A percentile compares a stretch with the other conserved stretches of the same genome.
Evolutionary conservation across 2,888 invertebrate genomes (phyloP).

Genomic region (Pristionchus exspectatus): DNA sequence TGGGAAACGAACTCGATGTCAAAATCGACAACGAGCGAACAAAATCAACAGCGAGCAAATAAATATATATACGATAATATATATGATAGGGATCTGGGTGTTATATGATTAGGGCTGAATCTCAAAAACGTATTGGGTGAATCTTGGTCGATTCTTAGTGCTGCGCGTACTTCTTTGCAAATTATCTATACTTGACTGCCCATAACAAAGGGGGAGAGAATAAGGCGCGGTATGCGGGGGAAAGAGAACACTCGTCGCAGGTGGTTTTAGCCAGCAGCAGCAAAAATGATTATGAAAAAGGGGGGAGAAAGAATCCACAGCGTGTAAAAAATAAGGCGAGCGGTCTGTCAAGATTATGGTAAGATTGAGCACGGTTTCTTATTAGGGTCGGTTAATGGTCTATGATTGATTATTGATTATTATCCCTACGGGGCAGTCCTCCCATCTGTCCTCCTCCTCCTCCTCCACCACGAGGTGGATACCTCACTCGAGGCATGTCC

Average conservation of each 20-base stretch:
- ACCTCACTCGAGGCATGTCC: constrained; percentile 49
- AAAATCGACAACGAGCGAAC: not conserved
- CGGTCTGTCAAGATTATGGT: constrained; percentile 11
- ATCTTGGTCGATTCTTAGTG: not conserved
- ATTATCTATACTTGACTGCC: constrained; percentile 28
- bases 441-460: constrained; percentile 25
- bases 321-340: not conserved
- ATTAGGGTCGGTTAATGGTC: not conserved
- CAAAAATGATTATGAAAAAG: constrained; percentile 20
- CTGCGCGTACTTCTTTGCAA: constrained; percentile 14
- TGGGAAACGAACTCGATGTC: not conserved
- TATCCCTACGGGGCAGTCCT: constrained; percentile 38
- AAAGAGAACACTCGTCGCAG: constrained; percentile 15
- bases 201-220: not conserved
- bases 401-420: not conserved
- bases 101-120: constrained; percentile 27
- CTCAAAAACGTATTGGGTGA: not conserved
- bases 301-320: not conserved
- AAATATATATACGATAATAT: constrained; percentile 6
- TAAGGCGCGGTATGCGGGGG: constrained; percentile 27
- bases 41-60: constrained; percentile 16
- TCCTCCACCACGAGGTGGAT: constrained; percentile 37
- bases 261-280: constrained; percentile 15
- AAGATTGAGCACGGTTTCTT: constrained; percentile 47
- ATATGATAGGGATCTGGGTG: constrained; percentile 27